Evolutionary conservation across 2,797 vertebrate species (phyloP).

Genomic region (Scolopax rusticola): DNA sequence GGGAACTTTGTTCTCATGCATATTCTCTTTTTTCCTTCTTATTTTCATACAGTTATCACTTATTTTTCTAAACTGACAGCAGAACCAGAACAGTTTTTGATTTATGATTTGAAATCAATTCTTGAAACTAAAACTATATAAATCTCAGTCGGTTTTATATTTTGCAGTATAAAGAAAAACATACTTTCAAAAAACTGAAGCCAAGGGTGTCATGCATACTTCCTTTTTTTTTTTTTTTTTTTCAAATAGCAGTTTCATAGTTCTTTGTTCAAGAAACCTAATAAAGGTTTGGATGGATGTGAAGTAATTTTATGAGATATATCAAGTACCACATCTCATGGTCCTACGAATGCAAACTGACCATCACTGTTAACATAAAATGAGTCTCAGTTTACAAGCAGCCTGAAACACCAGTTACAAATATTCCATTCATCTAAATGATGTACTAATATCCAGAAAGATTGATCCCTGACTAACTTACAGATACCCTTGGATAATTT

Average conservation of each 20-base stretch:
- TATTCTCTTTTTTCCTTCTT: not conserved
- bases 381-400: not conserved
- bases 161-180: not conserved
- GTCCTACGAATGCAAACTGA: not conserved
- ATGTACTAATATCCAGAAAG: not conserved
- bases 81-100: not conserved
- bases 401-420: not conserved
- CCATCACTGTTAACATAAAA: not conserved
- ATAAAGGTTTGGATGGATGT: not conserved
- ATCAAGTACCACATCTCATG: not conserved
- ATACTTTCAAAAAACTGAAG: not conserved
- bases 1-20: not conserved
- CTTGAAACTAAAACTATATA: not conserved
- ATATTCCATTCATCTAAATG: not conserved
- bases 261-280: not conserved
- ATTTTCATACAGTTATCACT: not conserved
- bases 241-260: not conserved
- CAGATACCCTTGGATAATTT: not conserved
- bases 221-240: not conserved
- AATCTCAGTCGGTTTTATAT: not conserved
- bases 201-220: accelerated
- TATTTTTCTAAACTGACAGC: not conserved
- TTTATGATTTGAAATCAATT: not conserved
- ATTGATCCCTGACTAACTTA: not conserved
- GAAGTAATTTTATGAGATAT: not conserved